Evolutionary conservation across 1,140 invertebrate species (phyloP).

Genomic region (Drosophila murphyi): DNA sequence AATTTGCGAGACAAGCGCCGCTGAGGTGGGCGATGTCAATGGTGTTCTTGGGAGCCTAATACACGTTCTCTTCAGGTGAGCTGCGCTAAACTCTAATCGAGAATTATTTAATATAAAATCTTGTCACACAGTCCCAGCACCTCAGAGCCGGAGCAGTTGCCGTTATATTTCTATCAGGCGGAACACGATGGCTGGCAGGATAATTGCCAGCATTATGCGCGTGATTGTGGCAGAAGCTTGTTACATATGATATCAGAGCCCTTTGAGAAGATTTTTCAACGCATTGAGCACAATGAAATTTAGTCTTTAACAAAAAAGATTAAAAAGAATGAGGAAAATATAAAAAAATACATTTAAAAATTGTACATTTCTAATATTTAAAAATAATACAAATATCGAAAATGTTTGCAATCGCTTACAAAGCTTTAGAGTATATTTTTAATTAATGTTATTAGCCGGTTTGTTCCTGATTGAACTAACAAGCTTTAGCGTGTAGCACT

Average conservation of each 20-base stretch:
- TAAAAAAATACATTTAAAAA: conserved; percentile 12
- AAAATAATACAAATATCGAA: not conserved
- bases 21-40: conserved; percentile 65
- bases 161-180: conserved; percentile 86
- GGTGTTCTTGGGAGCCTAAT: conserved; percentile 75
- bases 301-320: conserved; percentile 19
- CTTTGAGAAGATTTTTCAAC: conserved; percentile 51
- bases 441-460: too few species aligned
- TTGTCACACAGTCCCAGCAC: conserved; percentile 85
- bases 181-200: conserved; percentile 84
- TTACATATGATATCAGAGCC: conserved; percentile 72
- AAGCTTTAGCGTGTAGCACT: too few species aligned
- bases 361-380: not conserved
- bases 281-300: conserved; percentile 56
- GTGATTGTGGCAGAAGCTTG: conserved; percentile 71
- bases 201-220: conserved; percentile 81
- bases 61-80: conserved; percentile 72
- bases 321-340: not conserved
- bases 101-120: not conserved
- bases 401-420: too few species aligned
- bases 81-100: too few species aligned
- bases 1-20: conserved; percentile 72
- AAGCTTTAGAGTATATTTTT: too few species aligned
- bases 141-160: conserved; percentile 85
- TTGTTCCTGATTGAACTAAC: too few species aligned